Evolutionary conservation across 2,888 invertebrate species (phyloP).

Genomic region (Andricus curvator): DNA sequence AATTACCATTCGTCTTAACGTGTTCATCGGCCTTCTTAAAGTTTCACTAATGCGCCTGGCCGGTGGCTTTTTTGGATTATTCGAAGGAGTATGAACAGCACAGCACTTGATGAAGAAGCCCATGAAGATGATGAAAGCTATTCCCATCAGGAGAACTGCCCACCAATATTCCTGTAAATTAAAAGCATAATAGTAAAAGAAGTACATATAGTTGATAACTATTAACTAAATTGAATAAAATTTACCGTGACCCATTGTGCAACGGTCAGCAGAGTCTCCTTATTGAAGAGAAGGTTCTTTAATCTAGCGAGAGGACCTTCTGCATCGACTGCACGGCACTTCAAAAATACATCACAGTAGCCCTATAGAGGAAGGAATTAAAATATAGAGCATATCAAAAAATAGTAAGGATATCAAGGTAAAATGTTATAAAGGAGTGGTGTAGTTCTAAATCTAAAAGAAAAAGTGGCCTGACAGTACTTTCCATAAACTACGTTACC

Average conservation of each 20-base stretch:
- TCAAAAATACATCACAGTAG: constrained; percentile 99
- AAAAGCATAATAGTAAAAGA: constrained; percentile 40
- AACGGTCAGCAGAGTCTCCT: constrained; percentile 91
- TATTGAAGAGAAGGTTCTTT: constrained; percentile 96
- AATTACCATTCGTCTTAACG: constrained; percentile 90
- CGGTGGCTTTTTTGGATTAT: constrained; percentile 98
- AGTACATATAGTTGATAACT: neutral
- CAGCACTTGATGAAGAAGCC: constrained; percentile 99
- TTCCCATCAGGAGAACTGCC: constrained; percentile 94
- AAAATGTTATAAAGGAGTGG: neutral
- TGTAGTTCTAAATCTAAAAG: no score
- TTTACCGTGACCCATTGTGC: constrained; percentile 94
- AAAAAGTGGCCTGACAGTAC: no score
- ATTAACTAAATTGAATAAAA: constrained; percentile 45
- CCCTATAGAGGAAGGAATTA: constrained; percentile 81
- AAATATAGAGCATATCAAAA: neutral
- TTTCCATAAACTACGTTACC: no score
- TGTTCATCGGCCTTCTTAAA: constrained; percentile 93
- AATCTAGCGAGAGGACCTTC: constrained; percentile 98
- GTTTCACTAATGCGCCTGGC: constrained; percentile 96
- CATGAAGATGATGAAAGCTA: constrained; percentile 96
- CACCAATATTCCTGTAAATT: constrained; percentile 91
- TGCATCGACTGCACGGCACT: constrained; percentile 98
- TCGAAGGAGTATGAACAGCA: constrained; percentile 99
- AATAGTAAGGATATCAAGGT: neutral